Base-by-base conservation (phyloP, 2,888 invertebrate species). In the Apamea sordens region DNA sequence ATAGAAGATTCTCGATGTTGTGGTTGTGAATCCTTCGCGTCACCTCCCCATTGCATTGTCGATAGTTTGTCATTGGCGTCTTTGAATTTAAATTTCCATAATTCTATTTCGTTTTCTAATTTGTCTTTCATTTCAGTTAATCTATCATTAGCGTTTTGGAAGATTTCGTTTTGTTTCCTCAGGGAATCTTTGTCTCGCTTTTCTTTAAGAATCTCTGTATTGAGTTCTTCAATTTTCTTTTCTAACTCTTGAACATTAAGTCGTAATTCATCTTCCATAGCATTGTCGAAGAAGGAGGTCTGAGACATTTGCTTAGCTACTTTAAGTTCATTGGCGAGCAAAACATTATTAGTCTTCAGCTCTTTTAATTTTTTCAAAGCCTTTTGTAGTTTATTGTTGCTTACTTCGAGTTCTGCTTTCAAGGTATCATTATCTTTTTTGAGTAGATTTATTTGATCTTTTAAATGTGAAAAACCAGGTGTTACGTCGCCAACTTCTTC, bases 361-460 rank as follows among this genome's bases (percentile, higher is more conserved):
- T 98, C 98, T 93, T 99, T 99, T 67, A 99, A 95, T 93, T 99
- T 99, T 90, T 98, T 98, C 88, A 99, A 96, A 86, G 98, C 97
- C 95, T 98, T 99, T 2, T 98, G 97, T 53, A 98, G 97, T 92
- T 98, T 98, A 0, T 97, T 94, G 93, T 98, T 98, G 81, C 97
- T 95, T 50, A 97, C 95, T 84, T 97, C 97, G 15, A 98, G 96
- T 88, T 98, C 98, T 76, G 97, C 97, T 79, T 97, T 95, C 36
- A 98, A 93, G 68, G 95, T 94, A 32, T 97, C 96, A 82, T 97
- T 97, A 83, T 98, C 97, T 2, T 95, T 92, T 88, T 97, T 97
- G 10, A 98, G 94, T 76, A 97, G 96, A 50, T 96, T 93, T n/a
- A 98, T 96, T 89, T 97, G 96, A 73, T 97, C 97, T 89, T 97